These are phyloP conservation scores for Chironomus tepperi DNA, from an alignment of 1,140 invertebrate species.

Conservation along the genomic window DNA sequence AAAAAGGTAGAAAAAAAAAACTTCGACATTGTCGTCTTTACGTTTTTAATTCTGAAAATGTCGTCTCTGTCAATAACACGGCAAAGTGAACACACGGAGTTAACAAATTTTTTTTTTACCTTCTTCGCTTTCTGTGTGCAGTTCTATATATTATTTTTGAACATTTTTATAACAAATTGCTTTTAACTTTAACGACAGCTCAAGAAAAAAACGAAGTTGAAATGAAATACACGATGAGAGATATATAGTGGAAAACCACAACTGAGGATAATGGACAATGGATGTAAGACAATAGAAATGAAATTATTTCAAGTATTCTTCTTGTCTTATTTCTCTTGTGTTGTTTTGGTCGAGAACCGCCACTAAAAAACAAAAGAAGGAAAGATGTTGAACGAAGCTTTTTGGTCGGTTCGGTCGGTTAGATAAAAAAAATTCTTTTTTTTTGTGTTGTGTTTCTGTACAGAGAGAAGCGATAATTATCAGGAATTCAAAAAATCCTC, in stretches of 20 bases:
- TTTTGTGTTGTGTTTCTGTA: too few relatives aligned
- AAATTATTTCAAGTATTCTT: constrained; percentile 9
- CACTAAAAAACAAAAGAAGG: neutral
- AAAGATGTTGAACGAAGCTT: neutral
- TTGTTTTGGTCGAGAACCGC: neutral
- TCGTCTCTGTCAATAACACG: neutral
- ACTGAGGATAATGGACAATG: constrained; percentile 3
- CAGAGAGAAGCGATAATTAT: constrained; percentile 12
- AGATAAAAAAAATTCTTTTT: neutral
- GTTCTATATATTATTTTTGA: too few relatives aligned
- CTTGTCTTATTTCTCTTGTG: neutral
- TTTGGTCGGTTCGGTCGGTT: neutral
- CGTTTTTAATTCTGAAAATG: neutral
- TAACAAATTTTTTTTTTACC: neutral
- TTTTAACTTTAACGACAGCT: constrained; percentile 8
- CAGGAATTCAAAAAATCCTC: neutral
- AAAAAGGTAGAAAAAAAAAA: constrained; percentile 6
- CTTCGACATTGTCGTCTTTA: neutral
- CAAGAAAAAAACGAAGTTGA: neutral
- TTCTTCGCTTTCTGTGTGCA: neutral
- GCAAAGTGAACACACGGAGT: neutral
- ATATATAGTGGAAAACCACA: neutral
- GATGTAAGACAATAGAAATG: constrained; percentile 2
- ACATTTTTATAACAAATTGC: constrained; percentile 2
- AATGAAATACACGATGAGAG: neutral